Conservation (phyloP, 2,113 vertebrate genomes). For the Trochalopteron elliotii region DNA sequence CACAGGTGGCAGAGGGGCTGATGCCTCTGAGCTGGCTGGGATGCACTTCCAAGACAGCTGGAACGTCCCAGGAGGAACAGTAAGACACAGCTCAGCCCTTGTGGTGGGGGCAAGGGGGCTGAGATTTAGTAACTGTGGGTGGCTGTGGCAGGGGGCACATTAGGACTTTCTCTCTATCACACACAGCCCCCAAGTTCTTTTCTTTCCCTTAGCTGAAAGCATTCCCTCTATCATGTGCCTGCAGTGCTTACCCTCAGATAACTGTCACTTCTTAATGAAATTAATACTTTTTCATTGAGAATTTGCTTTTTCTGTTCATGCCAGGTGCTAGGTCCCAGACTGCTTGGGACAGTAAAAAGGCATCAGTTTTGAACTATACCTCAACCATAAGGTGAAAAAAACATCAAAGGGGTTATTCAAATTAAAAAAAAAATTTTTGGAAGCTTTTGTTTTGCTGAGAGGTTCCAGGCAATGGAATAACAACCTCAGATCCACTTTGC, state of each 20-base stretch:
- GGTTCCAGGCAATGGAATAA: not conserved
- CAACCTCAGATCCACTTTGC: not conserved
- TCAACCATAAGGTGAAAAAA: not conserved
- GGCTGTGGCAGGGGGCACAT: accelerated
- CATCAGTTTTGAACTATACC: not conserved
- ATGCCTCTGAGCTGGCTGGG: not conserved
- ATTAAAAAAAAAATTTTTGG: not conserved
- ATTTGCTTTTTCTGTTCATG: not conserved
- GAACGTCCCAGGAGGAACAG: not conserved
- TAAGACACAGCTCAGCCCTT: not conserved
- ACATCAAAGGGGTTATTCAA: not conserved
- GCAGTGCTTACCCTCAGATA: not conserved
- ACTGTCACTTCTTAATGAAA: not conserved
- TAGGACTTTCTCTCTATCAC: not conserved
- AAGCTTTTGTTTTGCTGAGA: not conserved
- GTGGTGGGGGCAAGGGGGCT: accelerated
- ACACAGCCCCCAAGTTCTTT: accelerated
- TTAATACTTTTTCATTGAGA: not conserved
- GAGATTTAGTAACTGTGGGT: too few relatives aligned
- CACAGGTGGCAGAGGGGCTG: not conserved
- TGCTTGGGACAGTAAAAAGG: not conserved
- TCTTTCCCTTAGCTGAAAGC: not conserved
- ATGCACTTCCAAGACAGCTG: not conserved
- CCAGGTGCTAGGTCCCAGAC: not conserved
- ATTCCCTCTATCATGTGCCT: not conserved